These are phyloP conservation scores for Vulpes ferrilata DNA, from an alignment of 2,113 vertebrate genomes.

Conservation along the genomic window DNA sequence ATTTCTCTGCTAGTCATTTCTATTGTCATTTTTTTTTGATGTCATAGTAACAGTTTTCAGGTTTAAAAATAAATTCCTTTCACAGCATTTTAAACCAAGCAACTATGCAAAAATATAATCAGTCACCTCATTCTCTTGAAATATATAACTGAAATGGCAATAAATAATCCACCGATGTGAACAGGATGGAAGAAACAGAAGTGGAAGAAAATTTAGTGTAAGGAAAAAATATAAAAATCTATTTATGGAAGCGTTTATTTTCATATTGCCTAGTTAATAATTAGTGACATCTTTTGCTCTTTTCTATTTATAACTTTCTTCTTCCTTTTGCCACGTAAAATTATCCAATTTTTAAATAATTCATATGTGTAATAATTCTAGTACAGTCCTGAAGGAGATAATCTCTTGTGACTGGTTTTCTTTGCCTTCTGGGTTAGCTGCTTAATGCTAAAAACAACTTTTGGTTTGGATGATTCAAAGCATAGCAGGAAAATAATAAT, in stretches of 20 bases:
- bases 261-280: slow-evolving; percentile 77
- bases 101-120: slow-evolving; percentile 62
- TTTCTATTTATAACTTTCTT: slow-evolving; percentile 71
- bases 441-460: slow-evolving; percentile 61
- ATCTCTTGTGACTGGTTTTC: slow-evolving; percentile 63
- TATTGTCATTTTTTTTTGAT: slow-evolving; percentile 35
- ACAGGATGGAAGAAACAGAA: slow-evolving; percentile 74
- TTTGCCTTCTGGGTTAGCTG: slow-evolving; percentile 52
- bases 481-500: slow-evolving; percentile 62
- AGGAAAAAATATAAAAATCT: slow-evolving; percentile 73
- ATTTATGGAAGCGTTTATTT: slow-evolving; percentile 72
- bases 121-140: slow-evolving; percentile 72
- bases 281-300: slow-evolving; percentile 77
- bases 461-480: background rate
- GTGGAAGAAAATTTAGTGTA: slow-evolving; percentile 65
- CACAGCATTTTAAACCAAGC: slow-evolving; percentile 62
- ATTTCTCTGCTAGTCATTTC: background rate
- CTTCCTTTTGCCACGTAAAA: slow-evolving; percentile 54
- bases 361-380: slow-evolving; percentile 59
- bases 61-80: slow-evolving; percentile 71
- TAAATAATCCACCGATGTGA: slow-evolving; percentile 61
- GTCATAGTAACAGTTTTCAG: slow-evolving; percentile 65
- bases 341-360: slow-evolving; percentile 64
- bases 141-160: slow-evolving; percentile 37
- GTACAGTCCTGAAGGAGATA: background rate